Evolutionary conservation across 2,113 vertebrate genomes (phyloP), one percentile per base, ranked within the genome.

Genomic region (Haemorhous mexicanus): DNA sequence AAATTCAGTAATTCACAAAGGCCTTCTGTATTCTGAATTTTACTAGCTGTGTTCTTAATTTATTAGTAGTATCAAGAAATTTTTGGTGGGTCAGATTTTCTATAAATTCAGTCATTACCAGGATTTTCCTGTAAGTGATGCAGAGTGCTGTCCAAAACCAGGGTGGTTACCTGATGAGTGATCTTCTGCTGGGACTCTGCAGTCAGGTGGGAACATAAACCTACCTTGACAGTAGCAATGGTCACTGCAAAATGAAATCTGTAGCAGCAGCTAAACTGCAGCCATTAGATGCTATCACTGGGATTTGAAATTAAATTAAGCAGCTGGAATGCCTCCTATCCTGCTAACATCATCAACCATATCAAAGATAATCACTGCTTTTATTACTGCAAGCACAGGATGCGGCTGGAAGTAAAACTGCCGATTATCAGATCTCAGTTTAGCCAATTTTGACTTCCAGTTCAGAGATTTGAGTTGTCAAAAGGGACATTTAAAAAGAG

Each of bases 281-380:
- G 72, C 72, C 88, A 87, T 76, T 93, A 93, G 72, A 90, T 95
- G 46, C 72, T 96, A 85, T 90, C 59, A 63, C 67, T 91, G 84
- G 82, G 74, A 95, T 92, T 86, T 95, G 66, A 96, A 96, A 97
- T 97, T 87, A 97, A 97, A 97, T 97, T 94, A 97, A 94, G 87
- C 89, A 96, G 79, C 82, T 96, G 96, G 80, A 96, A 96, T 86
- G 55, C 70, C 87, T 83, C 53, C 95, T 95, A 66, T 95, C 92
- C 81, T 84, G 72, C 88, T 95, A 96, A 79, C 87, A 95, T 95
- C 79, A 91, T 97, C 92, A 96, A 69, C 56, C 72, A 75, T 96
- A 94, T 94, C 92, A 96, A 88, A 96, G 83, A 84, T 92, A 96
- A 93, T 94, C 90, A 91, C 55, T 52, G 44, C 90, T 97, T 97